These are phyloP conservation scores for Picus viridis DNA, from an alignment of 2,797 vertebrate genomes.

Conservation along the genomic window DNA sequence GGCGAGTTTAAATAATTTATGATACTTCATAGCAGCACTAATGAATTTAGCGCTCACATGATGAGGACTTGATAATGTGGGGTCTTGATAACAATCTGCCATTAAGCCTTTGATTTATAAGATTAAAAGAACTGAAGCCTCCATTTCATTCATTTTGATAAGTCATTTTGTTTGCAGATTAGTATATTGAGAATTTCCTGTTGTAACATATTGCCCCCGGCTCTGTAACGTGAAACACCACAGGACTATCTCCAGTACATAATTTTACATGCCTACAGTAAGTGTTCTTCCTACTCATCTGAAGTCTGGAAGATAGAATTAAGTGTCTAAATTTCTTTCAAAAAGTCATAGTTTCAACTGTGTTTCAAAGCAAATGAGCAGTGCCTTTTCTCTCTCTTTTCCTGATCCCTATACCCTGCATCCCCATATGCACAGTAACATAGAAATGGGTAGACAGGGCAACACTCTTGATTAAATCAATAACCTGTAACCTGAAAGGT, in stretches of 20 bases:
- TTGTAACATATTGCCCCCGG: background rate
- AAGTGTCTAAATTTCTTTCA: background rate
- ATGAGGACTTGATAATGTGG: conserved; percentile 30
- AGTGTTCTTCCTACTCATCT: background rate
- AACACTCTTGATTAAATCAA: background rate
- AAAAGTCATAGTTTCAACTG: background rate
- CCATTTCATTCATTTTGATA: conserved; percentile 34
- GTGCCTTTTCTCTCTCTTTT: background rate
- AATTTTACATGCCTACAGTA: background rate
- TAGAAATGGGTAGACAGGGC: background rate
- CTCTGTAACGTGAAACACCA: background rate
- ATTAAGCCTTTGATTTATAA: conserved; percentile 50
- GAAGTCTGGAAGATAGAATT: background rate
- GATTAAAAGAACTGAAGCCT: conserved; percentile 35
- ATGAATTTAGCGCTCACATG: conserved; percentile 48
- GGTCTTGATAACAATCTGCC: conserved; percentile 25
- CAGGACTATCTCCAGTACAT: background rate
- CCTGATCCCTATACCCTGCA: background rate
- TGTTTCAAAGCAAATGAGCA: background rate
- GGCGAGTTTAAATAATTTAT: conserved; percentile 49
- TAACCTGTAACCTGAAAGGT: background rate
- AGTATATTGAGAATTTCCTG: background rate
- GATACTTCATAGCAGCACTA: conserved; percentile 39
- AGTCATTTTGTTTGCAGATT: conserved; percentile 40
- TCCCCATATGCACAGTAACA: background rate